These are phyloP conservation scores for Ictalurus furcatus DNA, from an alignment of 2,113 vertebrate genomes.

Conservation along the genomic window DNA sequence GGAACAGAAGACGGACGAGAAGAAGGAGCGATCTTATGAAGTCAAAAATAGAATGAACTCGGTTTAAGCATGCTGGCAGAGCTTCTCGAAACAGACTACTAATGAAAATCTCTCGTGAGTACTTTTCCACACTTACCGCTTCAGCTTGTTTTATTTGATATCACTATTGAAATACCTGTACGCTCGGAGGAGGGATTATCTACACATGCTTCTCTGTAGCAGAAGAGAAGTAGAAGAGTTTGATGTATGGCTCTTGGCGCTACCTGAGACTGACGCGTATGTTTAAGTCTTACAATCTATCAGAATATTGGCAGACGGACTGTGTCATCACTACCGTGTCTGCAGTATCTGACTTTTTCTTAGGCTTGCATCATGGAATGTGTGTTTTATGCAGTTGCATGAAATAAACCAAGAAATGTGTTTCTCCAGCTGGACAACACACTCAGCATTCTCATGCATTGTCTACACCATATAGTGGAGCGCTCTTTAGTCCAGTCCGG, in stretches of 20 bases:
- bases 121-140: constrained; percentile 14
- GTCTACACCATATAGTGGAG: neutral
- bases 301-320: constrained; percentile 26
- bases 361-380: constrained; percentile 52
- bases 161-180: neutral
- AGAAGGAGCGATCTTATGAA: neutral
- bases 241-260: constrained; percentile 13
- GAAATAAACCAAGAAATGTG: constrained; percentile 44
- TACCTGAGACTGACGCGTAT: constrained; percentile 13
- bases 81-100: constrained; percentile 49
- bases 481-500: neutral
- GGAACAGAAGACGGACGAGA: neutral
- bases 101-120: constrained; percentile 77
- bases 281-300: constrained; percentile 43
- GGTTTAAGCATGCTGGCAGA: constrained; percentile 14
- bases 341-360: constrained; percentile 39
- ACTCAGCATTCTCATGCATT: constrained; percentile 29
- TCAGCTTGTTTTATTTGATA: neutral
- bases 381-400: constrained; percentile 21
- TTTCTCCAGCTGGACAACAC: constrained; percentile 32
- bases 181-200: neutral
- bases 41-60: neutral
- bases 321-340: constrained; percentile 34
- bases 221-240: too few relatives aligned
- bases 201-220: neutral